Conservation (phyloP, 1,140 invertebrate genomes). For the Drosophila carrolli region DNA sequence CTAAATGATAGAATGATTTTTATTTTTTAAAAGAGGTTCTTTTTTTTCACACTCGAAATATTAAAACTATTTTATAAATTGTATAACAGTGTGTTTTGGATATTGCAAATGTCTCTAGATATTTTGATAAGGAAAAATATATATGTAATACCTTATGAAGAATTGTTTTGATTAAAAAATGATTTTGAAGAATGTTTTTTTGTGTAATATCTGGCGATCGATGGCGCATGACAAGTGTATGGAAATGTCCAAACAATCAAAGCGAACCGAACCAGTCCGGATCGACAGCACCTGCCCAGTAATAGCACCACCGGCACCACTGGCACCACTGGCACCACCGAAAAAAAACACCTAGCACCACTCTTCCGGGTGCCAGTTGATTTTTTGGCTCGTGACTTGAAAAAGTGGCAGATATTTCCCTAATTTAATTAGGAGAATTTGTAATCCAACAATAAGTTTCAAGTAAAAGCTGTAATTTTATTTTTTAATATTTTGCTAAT, state of each 20-base stretch:
- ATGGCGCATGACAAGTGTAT: conserved; percentile 64
- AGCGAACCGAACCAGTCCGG: conserved; percentile 26
- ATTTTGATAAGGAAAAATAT: too few species aligned
- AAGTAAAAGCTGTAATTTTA: too few species aligned
- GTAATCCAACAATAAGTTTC: neutral
- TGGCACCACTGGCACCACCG: conserved; percentile 1
- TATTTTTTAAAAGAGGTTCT: too few species aligned
- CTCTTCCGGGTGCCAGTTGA: conserved; percentile 19
- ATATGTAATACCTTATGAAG: too few species aligned
- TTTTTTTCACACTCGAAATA: too few species aligned
- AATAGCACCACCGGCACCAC: neutral
- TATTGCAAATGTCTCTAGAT: too few species aligned
- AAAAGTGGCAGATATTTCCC: conserved; percentile 3
- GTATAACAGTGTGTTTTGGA: too few species aligned
- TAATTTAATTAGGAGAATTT: conserved; percentile 11
- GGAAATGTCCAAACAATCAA: conserved; percentile 54
- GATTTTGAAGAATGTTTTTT: neutral
- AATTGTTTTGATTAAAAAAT: too few species aligned
- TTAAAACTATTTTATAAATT: too few species aligned
- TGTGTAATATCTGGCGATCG: conserved; percentile 11
- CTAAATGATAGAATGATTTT: too few species aligned
- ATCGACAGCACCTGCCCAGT: conserved; percentile 18
- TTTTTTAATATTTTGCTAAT: too few species aligned
- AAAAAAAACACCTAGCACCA: conserved; percentile 8
- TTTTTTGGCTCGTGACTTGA: conserved; percentile 16